Conservation (phyloP, 2,113 vertebrate genomes). For the Phalacrocorax brasilianus region DNA sequence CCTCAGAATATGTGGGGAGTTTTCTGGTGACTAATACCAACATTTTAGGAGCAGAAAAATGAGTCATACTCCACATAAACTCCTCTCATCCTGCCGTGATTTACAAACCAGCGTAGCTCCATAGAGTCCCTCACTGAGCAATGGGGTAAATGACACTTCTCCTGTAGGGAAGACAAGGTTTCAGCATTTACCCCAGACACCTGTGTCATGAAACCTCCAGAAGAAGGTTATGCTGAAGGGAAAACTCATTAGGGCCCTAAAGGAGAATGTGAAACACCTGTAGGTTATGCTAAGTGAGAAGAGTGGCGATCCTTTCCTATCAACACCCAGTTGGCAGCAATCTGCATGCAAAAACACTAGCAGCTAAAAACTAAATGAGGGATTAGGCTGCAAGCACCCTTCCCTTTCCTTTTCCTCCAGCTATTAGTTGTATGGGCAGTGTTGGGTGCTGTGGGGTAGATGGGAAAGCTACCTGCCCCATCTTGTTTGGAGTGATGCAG, state of each 20-base stretch:
- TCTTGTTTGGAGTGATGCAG: not conserved
- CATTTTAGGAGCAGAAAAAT: slow-evolving; percentile 44
- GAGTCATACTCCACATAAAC: slow-evolving; percentile 16
- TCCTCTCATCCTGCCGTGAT: not conserved
- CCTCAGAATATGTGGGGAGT: slow-evolving; percentile 27
- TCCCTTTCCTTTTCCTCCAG: rapidly evolving
- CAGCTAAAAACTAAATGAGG: not conserved
- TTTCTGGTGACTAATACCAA: slow-evolving; percentile 52
- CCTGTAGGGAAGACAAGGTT: not conserved
- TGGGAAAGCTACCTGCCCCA: not conserved
- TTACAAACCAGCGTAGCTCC: not conserved
- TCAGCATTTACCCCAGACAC: not conserved
- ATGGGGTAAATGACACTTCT: not conserved
- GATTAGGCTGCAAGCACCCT: rapidly evolving
- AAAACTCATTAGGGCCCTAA: not conserved
- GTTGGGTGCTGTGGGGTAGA: not conserved
- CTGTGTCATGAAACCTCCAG: not conserved
- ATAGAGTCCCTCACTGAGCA: not conserved
- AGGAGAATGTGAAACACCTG: not conserved
- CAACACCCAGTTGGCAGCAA: not conserved
- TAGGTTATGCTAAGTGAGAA: not conserved
- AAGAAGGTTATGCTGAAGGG: not conserved
- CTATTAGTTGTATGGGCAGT: rapidly evolving
- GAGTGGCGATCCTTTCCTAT: not conserved
- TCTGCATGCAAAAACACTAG: not conserved